phyloP scores from a whole-genome alignment of 1,140 invertebrate genomes.

The Magallana angulata region DNA sequence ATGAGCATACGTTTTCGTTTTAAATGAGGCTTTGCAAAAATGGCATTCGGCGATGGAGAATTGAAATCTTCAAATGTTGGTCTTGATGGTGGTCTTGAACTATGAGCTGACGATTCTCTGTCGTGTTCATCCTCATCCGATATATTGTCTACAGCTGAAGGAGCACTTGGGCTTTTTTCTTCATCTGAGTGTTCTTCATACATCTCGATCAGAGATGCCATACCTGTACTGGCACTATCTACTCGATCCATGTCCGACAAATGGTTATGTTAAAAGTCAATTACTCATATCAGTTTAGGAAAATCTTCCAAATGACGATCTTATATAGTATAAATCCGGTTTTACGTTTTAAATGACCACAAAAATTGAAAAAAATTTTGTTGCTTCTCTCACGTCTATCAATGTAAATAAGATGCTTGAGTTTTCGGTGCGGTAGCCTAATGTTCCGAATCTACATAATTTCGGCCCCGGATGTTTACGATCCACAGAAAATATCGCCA shows the following conservation, averaged over 20 bases:
- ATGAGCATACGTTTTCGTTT: slow-evolving; percentile 39
- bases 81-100: slow-evolving; percentile 42
- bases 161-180: slow-evolving; percentile 55
- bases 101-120: slow-evolving; percentile 45
- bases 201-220: slow-evolving; percentile 77
- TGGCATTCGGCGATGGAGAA: slow-evolving; percentile 27
- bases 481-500: too few relatives aligned
- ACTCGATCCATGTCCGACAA: slow-evolving; percentile 57
- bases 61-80: slow-evolving; percentile 61
- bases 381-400: neutral
- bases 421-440: too few relatives aligned
- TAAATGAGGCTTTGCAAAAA: slow-evolving; percentile 4
- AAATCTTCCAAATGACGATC: too few relatives aligned
- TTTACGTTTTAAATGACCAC: too few relatives aligned
- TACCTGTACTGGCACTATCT: slow-evolving; percentile 68
- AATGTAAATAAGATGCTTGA: neutral
- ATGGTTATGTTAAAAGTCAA: too few relatives aligned
- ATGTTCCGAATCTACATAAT: too few relatives aligned
- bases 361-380: too few relatives aligned
- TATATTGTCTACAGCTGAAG: slow-evolving; percentile 67
- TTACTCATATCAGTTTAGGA: too few relatives aligned
- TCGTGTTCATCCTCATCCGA: slow-evolving; percentile 67
- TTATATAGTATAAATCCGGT: too few relatives aligned
- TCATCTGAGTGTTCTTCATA: slow-evolving; percentile 80
- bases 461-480: too few relatives aligned